Percentiles rank a stretch among this genome's conserved stretches.
Conservation (phyloP, 1,140 invertebrate genomes). For the Coenobita brevimanus region DNA sequence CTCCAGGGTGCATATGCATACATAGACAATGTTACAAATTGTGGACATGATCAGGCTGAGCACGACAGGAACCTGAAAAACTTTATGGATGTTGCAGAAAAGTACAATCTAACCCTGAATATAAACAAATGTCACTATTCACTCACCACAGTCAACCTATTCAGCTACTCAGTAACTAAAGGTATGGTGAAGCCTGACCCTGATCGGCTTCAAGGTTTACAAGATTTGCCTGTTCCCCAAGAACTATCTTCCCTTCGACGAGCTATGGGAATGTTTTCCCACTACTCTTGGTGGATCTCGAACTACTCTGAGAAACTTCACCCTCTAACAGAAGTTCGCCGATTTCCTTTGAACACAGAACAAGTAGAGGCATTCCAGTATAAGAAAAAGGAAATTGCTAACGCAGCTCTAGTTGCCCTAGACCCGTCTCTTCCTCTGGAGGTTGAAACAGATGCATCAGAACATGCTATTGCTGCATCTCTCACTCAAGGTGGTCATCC, state of each 20-base stretch:
- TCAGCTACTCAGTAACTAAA: conserved; percentile 16
- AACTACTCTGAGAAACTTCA: no score
- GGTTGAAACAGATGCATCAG: conserved; percentile 49
- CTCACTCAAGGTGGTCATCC: conserved; percentile 58
- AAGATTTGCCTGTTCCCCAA: not conserved
- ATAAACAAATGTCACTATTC: no score
- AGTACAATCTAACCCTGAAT: conserved; percentile 21
- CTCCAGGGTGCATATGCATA: no score
- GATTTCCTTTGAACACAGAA: not conserved
- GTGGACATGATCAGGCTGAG: not conserved
- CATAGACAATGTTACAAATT: no score
- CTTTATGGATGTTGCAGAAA: not conserved
- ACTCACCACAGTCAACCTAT: not conserved
- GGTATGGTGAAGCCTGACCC: not conserved
- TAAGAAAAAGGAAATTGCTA: conserved; percentile 39
- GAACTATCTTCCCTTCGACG: no score
- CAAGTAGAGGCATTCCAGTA: conserved; percentile 27
- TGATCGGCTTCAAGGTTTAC: not conserved
- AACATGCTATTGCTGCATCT: conserved; percentile 67
- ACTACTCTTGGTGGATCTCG: no score
- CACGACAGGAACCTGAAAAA: conserved; percentile 13
- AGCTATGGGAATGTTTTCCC: no score
- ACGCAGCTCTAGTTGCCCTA: not conserved
- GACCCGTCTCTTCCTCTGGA: not conserved
- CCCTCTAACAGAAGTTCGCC: no score